phyloP scores from a whole-genome alignment of 2,113 vertebrate species.

The Rafetus swinhoei region DNA sequence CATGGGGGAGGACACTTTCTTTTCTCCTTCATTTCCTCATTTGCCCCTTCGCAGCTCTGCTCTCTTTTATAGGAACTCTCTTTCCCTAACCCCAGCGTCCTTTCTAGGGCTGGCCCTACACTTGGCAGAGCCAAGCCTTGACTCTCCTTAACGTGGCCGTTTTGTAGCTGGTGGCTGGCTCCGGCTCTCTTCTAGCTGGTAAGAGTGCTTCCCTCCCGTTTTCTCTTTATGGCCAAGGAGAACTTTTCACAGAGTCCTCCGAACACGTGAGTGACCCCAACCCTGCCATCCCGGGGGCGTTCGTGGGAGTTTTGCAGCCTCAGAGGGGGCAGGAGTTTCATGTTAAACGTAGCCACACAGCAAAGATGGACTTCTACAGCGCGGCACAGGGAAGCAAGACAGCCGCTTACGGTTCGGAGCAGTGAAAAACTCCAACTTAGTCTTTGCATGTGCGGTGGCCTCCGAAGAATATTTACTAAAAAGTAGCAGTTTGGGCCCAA shows the following conservation, averaged over 20 bases:
- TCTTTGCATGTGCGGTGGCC: conserved; percentile 56
- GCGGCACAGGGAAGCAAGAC: conserved; percentile 41
- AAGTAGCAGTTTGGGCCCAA: conserved; percentile 68
- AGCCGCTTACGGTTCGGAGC: conserved; percentile 72
- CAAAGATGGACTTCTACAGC: conserved; percentile 63
- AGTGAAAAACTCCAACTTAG: conserved; percentile 65
- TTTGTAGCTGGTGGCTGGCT: conserved; percentile 25
- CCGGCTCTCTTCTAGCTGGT: conserved; percentile 25
- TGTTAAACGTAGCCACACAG: conserved; percentile 54
- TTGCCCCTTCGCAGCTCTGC: background rate
- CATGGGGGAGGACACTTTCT: accelerated
- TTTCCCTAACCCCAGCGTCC: background rate
- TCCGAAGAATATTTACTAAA: conserved; percentile 68
- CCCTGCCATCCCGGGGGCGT: conserved; percentile 50
- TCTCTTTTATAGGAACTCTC: background rate
- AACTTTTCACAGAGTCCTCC: background rate
- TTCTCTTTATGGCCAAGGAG: background rate
- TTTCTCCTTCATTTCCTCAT: background rate
- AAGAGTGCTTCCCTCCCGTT: conserved; percentile 11
- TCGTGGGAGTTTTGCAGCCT: conserved; percentile 55
- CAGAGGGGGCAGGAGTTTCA: conserved; percentile 57
- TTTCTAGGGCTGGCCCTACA: background rate
- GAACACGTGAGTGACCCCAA: conserved; percentile 12
- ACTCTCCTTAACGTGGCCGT: background rate
- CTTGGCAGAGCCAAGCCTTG: background rate